Evolutionary conservation across 1,140 invertebrate genomes (phyloP).

Genomic region (Procambarus virginalis): DNA sequence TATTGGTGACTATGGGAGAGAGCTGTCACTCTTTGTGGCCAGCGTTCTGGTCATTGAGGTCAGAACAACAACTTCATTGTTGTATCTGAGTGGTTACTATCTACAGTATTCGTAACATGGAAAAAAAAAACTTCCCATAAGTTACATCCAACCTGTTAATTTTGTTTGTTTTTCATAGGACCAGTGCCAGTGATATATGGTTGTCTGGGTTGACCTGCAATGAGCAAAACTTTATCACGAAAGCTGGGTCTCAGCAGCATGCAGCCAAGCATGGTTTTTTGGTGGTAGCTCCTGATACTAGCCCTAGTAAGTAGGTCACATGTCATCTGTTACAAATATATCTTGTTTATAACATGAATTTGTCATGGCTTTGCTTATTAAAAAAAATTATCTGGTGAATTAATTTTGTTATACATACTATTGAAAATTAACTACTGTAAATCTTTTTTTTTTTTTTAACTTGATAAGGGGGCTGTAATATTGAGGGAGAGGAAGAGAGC

Average conservation of each 20-base stretch:
- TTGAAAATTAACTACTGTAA: too few relatives aligned
- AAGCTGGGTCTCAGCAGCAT: constrained; percentile 92
- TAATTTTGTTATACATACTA: too few relatives aligned
- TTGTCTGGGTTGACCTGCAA: constrained; percentile 96
- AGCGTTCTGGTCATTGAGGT: too few relatives aligned
- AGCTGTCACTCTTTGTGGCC: too few relatives aligned
- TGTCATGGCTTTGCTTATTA: not conserved
- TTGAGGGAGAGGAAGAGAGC: constrained; percentile 90
- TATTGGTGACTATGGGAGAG: too few relatives aligned
- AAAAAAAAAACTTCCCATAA: not conserved
- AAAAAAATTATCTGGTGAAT: too few relatives aligned
- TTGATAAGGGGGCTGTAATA: constrained; percentile 83
- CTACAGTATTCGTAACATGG: too few relatives aligned
- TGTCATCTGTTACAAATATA: not conserved
- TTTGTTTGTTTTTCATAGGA: constrained; percentile 68
- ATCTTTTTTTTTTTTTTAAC: too few relatives aligned
- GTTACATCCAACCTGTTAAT: too few relatives aligned
- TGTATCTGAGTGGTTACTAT: too few relatives aligned
- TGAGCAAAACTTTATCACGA: constrained; percentile 97
- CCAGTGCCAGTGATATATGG: constrained; percentile 93
- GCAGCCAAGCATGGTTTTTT: constrained; percentile 88
- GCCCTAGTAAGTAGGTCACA: constrained; percentile 81
- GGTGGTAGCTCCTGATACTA: constrained; percentile 95
- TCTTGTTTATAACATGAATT: not conserved
- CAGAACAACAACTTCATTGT: too few relatives aligned